Base-by-base conservation (phyloP, 2,113 vertebrate species). In the Lontra canadensis region DNA sequence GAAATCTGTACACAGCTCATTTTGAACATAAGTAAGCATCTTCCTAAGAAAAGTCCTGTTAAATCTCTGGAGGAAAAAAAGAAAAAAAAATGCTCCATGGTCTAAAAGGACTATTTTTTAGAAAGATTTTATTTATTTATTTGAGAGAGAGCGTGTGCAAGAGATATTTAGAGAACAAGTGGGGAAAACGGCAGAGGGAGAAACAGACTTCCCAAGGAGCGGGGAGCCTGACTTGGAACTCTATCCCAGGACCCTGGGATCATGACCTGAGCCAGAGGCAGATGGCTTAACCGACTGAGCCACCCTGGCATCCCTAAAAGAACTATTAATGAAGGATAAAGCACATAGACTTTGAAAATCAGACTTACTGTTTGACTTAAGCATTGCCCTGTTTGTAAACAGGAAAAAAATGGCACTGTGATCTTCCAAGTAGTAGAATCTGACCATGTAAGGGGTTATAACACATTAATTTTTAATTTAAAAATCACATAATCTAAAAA, bases 371-470 rank as follows among this genome's bases (percentile, higher is more conserved):
- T 10, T 79, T 57, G n/a, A 20, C 23, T 29, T 29, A 65, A 71
- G 5, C 25, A 23, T 47, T 80, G 12, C 17, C 6, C 3, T 26
- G 20, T 78, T 52, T 73, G 3, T 86, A 29, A 71, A 73, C 7
- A 39, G 20, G 29, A 23, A 17, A 49, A 10, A 25, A 63, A 71
- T 61, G 23, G 1, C 11, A 12, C 42, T 2, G 13, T 18, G 7
- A 21, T 69, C 15, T 11, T 10, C 12, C 4, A 73, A 26, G 13
- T 26, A 2, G 2, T 52, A 63, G 69, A 93, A 78, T 87, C 5
- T 76, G 20, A 36, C 8, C 9, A 18, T 0, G 0, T 63, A 55
- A 69, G 14, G 7, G 3, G 1, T 73, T 59, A n/a, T 0, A 55
- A 7, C 1, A 74, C 4, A 47, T 44, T 29, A 44, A 7, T 29